Base-by-base conservation (phyloP, 2,797 vertebrate species). In the Malurus splendens region DNA sequence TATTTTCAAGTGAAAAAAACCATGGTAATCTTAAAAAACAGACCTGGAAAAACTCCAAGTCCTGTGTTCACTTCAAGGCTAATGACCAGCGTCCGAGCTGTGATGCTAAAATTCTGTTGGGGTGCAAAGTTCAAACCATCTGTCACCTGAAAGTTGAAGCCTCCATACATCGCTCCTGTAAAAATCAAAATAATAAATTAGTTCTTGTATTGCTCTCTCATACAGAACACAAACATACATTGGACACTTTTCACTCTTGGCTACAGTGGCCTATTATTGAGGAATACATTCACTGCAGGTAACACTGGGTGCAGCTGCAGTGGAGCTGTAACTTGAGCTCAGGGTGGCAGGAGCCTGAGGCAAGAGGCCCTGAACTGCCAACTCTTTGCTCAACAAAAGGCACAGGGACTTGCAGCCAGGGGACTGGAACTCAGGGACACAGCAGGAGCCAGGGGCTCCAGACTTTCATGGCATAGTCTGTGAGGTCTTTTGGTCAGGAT, bases 61-160 rank as follows among this genome's bases (percentile, higher is more conserved):
- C 97, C 96, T 64, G 91, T 97, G 91, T 98, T 99, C 61, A 92
- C 97, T 96, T 98, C 97, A 73, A 99, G 85, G 81, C 56, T 97
- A 73, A 99, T 95, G 55, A 98, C 92, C 56, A 99, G 95, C 1
- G 57, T 95, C 93, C 39, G 95, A 92, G 98, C 98, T 3, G 97
- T 98, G 95, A 99, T 97, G 90, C 98, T 99, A 95, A 99, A 99
- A 95, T 98, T 98, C 92, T 99, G 98, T 44, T 89, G 90, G 54
- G 98, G 98, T 89, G 97, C 97, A 87, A 98, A 98, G 96, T 99
- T 99, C 92, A 98, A 95, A 52, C 98, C 98, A 41, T 99, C 98
- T 28, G 98, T 99, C 60, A 98, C 98, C 93, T 99, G 98, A 93
- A 99, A 99, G 96, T 76, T 98, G 95, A 99, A 99, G 36, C 98